phyloP scores from a whole-genome alignment of 2,888 invertebrate genomes.

The Yponomeuta sedellus region DNA sequence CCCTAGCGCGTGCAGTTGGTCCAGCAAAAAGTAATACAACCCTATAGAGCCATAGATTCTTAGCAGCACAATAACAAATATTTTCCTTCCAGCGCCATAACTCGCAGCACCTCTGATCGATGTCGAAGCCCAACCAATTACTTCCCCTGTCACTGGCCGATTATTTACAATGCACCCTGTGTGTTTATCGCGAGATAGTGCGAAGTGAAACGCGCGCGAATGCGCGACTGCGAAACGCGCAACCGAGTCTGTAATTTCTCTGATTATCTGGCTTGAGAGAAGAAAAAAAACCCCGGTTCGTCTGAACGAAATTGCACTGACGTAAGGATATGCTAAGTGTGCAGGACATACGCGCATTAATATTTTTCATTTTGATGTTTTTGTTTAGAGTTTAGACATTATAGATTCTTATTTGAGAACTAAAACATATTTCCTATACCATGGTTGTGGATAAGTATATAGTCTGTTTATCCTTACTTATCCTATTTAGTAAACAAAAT shows the following conservation, averaged over 20 bases:
- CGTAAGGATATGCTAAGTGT: too few species aligned
- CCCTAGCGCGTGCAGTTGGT: neutral
- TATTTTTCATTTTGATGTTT: too few species aligned
- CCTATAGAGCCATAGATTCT: neutral
- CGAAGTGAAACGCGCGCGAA: too few species aligned
- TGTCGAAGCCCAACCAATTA: conserved; percentile 57
- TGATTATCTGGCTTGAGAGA: conserved; percentile 3
- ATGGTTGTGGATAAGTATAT: too few species aligned
- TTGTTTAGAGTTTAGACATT: too few species aligned
- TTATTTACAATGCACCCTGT: conserved; percentile 56
- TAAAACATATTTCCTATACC: too few species aligned
- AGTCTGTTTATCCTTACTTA: too few species aligned
- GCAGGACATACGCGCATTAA: too few species aligned
- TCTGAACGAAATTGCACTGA: too few species aligned
- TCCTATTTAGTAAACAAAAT: too few species aligned
- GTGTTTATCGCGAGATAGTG: conserved; percentile 55
- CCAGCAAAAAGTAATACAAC: neutral
- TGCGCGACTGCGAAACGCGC: conserved; percentile 36
- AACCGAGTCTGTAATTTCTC: conserved; percentile 35
- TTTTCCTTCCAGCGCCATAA: conserved; percentile 35
- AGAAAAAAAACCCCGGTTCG: conserved; percentile 1
- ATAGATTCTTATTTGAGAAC: too few species aligned
- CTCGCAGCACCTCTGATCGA: conserved; percentile 39
- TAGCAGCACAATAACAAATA: conserved; percentile 2
- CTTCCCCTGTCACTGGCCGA: conserved; percentile 52